A percentile compares a stretch with the other conserved stretches of the same genome.
Evolutionary conservation across 1,140 invertebrate species (phyloP).

Genomic region (Parasteatoda tepidariorum): DNA sequence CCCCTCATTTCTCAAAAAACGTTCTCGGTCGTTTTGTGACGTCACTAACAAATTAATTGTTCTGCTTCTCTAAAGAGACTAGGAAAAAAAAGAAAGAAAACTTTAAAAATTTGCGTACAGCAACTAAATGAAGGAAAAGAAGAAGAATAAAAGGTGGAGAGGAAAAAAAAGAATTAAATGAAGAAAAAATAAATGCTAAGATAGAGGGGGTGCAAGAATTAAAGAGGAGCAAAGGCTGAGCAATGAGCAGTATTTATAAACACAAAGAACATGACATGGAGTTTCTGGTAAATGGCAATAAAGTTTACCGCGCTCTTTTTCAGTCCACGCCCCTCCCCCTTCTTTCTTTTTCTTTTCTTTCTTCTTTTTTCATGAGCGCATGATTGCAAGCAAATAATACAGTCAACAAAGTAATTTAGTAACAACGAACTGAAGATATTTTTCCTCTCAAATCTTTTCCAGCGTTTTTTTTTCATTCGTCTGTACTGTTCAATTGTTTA

Average conservation of each 20-base stretch:
- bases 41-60: conserved; percentile 61
- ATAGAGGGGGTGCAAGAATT: conserved; percentile 60
- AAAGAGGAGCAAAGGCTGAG: conserved; percentile 50
- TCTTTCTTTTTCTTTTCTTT: conserved; percentile 21
- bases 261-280: conserved; percentile 59
- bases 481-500: conserved; percentile 54
- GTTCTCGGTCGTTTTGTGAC: conserved; percentile 43
- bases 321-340: conserved; percentile 3
- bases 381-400: conserved; percentile 61
- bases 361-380: conserved; percentile 35
- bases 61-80: conserved; percentile 44
- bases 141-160: conserved; percentile 12
- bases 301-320: conserved; percentile 59
- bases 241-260: conserved; percentile 60
- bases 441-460: conserved; percentile 1
- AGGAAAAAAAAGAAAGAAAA: conserved; percentile 24
- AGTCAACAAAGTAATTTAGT: conserved; percentile 60
- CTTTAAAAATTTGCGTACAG: neutral
- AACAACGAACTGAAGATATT: conserved; percentile 33
- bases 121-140: conserved; percentile 11
- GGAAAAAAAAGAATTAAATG: neutral
- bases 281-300: conserved; percentile 59
- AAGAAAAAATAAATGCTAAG: conserved; percentile 37
- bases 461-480: conserved; percentile 21
- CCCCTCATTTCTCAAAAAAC: conserved; percentile 19